Evolutionary conservation across 2,888 invertebrate species (phyloP), one percentile per base, ranked within the genome.

Genomic region (Tromatobia lineatoria): DNA sequence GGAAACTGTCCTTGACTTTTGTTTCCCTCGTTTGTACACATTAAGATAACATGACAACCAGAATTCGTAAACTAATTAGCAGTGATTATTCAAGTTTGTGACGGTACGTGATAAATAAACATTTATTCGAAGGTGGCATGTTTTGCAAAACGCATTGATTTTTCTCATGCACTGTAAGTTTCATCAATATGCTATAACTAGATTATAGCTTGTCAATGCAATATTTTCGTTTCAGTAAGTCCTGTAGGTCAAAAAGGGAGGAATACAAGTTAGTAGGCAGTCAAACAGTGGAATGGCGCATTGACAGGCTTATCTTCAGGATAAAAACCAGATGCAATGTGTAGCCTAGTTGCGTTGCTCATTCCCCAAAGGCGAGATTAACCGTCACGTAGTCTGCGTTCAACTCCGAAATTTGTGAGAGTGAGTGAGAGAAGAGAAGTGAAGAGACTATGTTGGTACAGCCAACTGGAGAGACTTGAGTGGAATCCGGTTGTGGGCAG

Each of bases 341-440:
- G 15, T 8, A 59, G 10, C 25, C 8, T 23, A 54, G 54, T 8
- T 7, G 34, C 25, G 23, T 23, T 23, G 11, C 54, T 54, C n/a
- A 29, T 29, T 59, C 29, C 29, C 2, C 59, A n/a, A 7, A 6
- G 29, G 8, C 8, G 34, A 61, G 61, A 61, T 61, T 10, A 61
- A 61, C 15, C 29, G 18, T 34, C 13, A 34, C 59, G 2, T 0
- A 29, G n/a, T 6, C n/a, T 25, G 29, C n/a, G 18, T 61, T 3
- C 8, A 34, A 38, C 8, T 34, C n/a, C 29, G 6, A n/a, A 61
- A 38, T 34, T 8, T 34, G 61, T n/a, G 34, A 3, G 61, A 38
- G n/a, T 8, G 10, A 61, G 61, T 61, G 61, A 61, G n/a, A 34
- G 29, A 29, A 34, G 29, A 29, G 61, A 59, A 59, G 29, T 34